Evolutionary conservation across 2,888 invertebrate species (phyloP).

Genomic region (Gonocerus acuteangulatus): DNA sequence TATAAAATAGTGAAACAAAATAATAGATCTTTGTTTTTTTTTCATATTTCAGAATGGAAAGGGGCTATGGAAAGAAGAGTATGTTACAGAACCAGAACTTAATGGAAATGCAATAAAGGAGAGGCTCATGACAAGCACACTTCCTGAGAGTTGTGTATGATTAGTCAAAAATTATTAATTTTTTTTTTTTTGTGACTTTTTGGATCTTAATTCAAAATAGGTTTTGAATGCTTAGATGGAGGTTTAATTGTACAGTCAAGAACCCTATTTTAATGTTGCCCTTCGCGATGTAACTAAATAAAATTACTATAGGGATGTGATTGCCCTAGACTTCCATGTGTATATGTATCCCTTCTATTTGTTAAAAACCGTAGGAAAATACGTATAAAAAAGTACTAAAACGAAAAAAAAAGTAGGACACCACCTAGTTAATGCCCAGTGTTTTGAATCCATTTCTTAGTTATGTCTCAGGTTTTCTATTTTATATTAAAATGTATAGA

Average conservation of each 20-base stretch:
- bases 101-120: conserved; percentile 83
- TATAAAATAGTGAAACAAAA: too few relatives aligned
- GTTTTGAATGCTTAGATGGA: conserved; percentile 16
- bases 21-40: too few relatives aligned
- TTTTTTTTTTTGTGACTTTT: conserved; percentile 4
- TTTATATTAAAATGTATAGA: not conserved
- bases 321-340: too few relatives aligned
- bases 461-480: not conserved
- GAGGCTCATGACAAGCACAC: conserved; percentile 74
- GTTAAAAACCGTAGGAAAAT: too few relatives aligned
- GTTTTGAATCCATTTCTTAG: not conserved
- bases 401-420: not conserved
- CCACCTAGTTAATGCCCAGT: not conserved
- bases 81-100: conserved; percentile 45
- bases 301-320: too few relatives aligned
- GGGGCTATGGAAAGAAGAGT: conserved; percentile 23
- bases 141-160: conserved; percentile 84
- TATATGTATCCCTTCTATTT: too few relatives aligned
- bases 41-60: conserved; percentile 19
- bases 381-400: not conserved
- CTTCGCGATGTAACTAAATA: not conserved
- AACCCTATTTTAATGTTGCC: conserved; percentile 8
- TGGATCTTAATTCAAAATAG: conserved; percentile 7
- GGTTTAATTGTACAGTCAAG: conserved; percentile 8
- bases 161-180: conserved; percentile 26